Evolutionary conservation across 2,888 invertebrate species (phyloP).

Genomic region (Torymus auratus): DNA sequence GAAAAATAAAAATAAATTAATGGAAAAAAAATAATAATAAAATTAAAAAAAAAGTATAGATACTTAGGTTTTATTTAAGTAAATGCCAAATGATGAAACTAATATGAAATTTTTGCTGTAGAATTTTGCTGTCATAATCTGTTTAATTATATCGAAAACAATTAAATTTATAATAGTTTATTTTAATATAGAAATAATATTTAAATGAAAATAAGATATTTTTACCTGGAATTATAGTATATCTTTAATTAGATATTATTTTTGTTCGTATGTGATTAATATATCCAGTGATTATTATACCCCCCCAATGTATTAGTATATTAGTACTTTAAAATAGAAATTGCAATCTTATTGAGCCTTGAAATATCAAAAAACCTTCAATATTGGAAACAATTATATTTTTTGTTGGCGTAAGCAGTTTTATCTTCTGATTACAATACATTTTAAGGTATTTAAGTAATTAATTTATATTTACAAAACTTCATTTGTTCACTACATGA

Average conservation of each 20-base stretch:
- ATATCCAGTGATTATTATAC: no score
- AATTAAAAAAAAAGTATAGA: neutral
- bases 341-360: no score
- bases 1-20: neutral
- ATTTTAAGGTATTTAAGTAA: no score
- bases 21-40: neutral
- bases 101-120: neutral
- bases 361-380: no score
- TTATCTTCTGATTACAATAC: no score
- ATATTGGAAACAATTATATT: no score
- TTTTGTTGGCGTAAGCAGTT: no score
- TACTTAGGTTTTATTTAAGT: conserved; percentile 14
- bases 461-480: no score
- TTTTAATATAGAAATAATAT: conserved; percentile 5
- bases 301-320: no score
- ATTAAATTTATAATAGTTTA: conserved; percentile 3
- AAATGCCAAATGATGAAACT: neutral
- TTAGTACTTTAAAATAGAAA: no score
- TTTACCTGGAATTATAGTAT: conserved; percentile 29
- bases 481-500: no score
- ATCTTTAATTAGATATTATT: neutral
- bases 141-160: neutral
- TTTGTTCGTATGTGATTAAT: neutral
- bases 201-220: conserved; percentile 17
- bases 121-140: neutral